phyloP scores from a whole-genome alignment of 2,888 invertebrate genomes.

The Parnassius apollo region DNA sequence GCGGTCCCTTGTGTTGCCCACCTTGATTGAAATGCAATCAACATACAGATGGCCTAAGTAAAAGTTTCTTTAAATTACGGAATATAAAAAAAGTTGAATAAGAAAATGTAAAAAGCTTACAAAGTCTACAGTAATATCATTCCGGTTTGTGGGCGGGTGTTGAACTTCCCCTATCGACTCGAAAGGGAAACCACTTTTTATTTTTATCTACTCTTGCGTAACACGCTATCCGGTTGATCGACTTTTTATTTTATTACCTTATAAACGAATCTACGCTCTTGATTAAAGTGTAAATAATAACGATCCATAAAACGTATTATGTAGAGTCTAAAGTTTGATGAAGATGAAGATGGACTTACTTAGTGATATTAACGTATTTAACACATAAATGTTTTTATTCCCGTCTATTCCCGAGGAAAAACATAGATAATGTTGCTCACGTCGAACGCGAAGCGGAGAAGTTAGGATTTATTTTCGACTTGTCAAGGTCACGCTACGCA shows the following conservation, averaged over 20 bases:
- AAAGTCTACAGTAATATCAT: conserved; percentile 38
- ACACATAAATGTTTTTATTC: conserved; percentile 37
- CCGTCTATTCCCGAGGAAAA: conserved; percentile 28
- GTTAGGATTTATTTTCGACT: too few species aligned
- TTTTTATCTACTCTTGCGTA: conserved; percentile 68
- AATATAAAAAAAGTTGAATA: too few species aligned
- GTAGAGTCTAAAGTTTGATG: conserved; percentile 3
- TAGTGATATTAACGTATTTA: conserved; percentile 34
- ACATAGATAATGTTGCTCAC: background rate
- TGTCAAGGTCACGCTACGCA: too few species aligned
- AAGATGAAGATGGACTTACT: conserved; percentile 26
- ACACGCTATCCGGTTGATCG: conserved; percentile 56
- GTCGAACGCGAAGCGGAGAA: too few species aligned
- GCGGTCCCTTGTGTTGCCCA: too few species aligned
- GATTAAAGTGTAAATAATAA: background rate
- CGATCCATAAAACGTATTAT: background rate
- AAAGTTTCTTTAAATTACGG: too few species aligned
- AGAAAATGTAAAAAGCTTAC: background rate
- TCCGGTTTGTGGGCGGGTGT: conserved; percentile 56
- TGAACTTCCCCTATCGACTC: conserved; percentile 69
- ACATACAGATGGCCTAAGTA: too few species aligned
- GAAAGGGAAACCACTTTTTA: conserved; percentile 72
- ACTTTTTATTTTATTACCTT: conserved; percentile 63
- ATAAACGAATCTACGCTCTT: conserved; percentile 37
- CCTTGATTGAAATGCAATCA: too few species aligned